Conservation (phyloP, 2,113 vertebrate species). For the Terrapene triunguis region DNA sequence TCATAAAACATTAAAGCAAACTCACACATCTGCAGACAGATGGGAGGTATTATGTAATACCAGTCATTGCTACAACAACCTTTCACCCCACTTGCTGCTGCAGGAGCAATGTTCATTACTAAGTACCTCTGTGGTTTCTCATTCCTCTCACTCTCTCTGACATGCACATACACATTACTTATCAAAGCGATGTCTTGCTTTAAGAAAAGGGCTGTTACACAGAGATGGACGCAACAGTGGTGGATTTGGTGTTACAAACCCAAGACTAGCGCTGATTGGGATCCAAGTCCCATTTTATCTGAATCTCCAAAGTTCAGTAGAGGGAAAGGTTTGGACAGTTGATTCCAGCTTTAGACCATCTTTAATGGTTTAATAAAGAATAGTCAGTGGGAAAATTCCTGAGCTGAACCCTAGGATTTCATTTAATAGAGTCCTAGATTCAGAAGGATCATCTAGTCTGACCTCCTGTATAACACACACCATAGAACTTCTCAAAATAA, state of each 20-base stretch:
- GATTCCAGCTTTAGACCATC: slow-evolving; percentile 59
- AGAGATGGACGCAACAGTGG: not conserved
- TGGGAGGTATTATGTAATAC: slow-evolving; percentile 81
- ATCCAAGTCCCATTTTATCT: slow-evolving; percentile 11
- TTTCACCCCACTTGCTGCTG: slow-evolving; percentile 69
- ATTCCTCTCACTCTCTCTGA: slow-evolving; percentile 5
- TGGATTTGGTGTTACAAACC: not conserved
- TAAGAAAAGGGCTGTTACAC: slow-evolving; percentile 19
- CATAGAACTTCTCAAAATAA: not conserved
- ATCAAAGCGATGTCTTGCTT: slow-evolving; percentile 31
- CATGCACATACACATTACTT: not conserved
- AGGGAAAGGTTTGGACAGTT: slow-evolving; percentile 25
- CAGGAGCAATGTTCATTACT: slow-evolving; percentile 55
- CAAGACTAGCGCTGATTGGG: not conserved
- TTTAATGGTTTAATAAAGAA: slow-evolving; percentile 59
- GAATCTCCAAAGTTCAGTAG: not conserved
- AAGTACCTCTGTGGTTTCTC: slow-evolving; percentile 75
- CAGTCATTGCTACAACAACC: slow-evolving; percentile 75
- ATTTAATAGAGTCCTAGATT: slow-evolving; percentile 7
- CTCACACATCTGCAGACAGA: slow-evolving; percentile 81
- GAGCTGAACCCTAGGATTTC: slow-evolving; percentile 71
- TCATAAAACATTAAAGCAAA: slow-evolving; percentile 78
- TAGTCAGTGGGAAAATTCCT: slow-evolving; percentile 59
- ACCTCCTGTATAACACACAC: not conserved
- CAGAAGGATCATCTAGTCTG: not conserved